Percentiles rank a stretch among this genome's conserved stretches.
Evolutionary conservation across 64 coral and sea anemone genomes (phyloP).

Genomic region (Hydrozoanthus tunicans): DNA sequence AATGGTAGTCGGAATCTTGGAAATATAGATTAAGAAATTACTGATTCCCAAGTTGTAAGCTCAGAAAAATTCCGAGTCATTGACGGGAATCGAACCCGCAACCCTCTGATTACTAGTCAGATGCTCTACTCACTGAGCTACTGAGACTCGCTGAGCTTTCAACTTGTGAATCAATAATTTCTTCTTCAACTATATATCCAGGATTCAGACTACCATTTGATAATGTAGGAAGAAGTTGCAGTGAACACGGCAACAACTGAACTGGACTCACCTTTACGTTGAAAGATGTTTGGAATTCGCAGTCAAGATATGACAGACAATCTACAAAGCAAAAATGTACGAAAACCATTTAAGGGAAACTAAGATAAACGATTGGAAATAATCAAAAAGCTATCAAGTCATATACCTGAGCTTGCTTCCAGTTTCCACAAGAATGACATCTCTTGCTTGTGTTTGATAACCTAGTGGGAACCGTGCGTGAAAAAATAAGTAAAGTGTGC

Average conservation of each 20-base stretch:
- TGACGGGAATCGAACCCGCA: no score
- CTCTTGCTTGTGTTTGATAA: conserved; percentile 57
- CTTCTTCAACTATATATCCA: no score
- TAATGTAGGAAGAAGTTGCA: background rate
- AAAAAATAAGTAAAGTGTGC: background rate
- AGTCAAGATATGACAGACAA: conserved; percentile 31
- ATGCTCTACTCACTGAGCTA: no score
- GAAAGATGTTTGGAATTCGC: conserved; percentile 38
- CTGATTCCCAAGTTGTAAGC: background rate
- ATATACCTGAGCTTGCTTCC: conserved; percentile 26
- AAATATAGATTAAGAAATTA: background rate
- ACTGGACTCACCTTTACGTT: conserved; percentile 23
- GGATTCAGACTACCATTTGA: background rate
- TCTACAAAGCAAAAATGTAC: background rate
- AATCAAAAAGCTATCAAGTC: background rate
- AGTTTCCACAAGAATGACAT: conserved; percentile 51
- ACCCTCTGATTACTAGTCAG: no score
- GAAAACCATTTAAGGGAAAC: background rate
- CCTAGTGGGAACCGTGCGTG: background rate
- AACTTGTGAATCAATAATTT: no score
- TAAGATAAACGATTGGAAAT: background rate
- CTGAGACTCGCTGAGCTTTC: no score
- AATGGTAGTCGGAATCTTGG: no score
- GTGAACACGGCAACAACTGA: background rate
- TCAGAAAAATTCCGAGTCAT: no score